Conservation (phyloP, 2,888 invertebrate genomes). For the Hyposoter didymator region DNA sequence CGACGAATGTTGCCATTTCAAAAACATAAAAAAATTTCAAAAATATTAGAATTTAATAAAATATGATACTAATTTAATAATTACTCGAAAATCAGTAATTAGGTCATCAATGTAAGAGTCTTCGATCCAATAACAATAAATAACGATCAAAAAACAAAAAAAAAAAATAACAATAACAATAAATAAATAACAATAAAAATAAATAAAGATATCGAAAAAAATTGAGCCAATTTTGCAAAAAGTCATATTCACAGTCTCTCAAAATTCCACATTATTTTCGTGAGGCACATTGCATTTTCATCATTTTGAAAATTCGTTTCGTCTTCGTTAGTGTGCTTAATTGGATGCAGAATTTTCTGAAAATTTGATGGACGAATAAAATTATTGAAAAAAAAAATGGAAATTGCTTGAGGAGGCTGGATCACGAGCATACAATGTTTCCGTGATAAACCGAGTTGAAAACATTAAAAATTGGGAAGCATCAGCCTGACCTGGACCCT, state of each 20-base stretch:
- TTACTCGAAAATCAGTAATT: not conserved
- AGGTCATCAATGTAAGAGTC: not conserved
- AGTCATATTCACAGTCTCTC: not conserved
- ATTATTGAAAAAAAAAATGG: not conserved
- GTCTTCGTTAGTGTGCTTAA: not conserved
- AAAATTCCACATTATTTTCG: not conserved
- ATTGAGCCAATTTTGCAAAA: too few relatives aligned
- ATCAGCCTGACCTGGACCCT: too few relatives aligned
- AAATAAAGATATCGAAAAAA: not conserved
- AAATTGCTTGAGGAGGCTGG: not conserved
- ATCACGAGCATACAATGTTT: not conserved
- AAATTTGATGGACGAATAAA: not conserved
- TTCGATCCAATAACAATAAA: not conserved
- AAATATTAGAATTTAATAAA: too few relatives aligned
- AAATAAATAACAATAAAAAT: too few relatives aligned
- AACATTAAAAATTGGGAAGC: too few relatives aligned
- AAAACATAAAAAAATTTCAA: too few relatives aligned
- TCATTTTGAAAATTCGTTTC: not conserved
- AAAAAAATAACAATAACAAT: too few relatives aligned
- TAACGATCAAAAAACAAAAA: too few relatives aligned
- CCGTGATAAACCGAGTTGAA: too few relatives aligned
- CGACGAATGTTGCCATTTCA: too few relatives aligned
- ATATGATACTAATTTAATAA: too few relatives aligned
- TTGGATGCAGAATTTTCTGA: not conserved
- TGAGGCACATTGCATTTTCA: not conserved